These are phyloP conservation scores for Metopia argyrocephala DNA, from an alignment of 2,888 invertebrate genomes.

Conservation along the genomic window DNA sequence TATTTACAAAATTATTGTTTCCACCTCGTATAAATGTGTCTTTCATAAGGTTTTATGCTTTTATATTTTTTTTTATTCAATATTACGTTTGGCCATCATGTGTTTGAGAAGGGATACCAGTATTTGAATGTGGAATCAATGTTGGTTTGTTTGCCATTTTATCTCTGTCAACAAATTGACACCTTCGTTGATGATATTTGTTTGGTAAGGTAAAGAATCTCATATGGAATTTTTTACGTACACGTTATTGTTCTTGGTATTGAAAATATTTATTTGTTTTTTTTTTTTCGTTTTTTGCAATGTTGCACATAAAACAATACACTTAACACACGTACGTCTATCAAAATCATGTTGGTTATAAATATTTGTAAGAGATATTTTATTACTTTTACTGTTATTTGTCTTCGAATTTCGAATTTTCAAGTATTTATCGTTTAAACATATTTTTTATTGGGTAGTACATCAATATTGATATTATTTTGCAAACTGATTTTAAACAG, in stretches of 20 bases:
- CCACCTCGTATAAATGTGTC: background rate
- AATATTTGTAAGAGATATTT: background rate
- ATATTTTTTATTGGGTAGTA: too few relatives aligned
- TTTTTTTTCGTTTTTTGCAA: slow-evolving; percentile 28
- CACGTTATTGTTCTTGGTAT: slow-evolving; percentile 26
- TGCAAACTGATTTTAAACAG: too few relatives aligned
- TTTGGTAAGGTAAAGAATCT: too few relatives aligned
- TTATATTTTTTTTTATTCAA: background rate
- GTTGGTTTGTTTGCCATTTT: slow-evolving; percentile 69
- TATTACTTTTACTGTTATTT: background rate
- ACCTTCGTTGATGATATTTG: slow-evolving; percentile 75
- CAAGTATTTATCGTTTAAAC: too few relatives aligned
- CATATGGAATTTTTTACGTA: too few relatives aligned
- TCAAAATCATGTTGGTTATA: too few relatives aligned
- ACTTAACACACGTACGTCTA: too few relatives aligned
- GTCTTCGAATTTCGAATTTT: too few relatives aligned
- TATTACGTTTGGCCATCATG: background rate
- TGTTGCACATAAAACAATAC: background rate
- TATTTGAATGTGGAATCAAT: slow-evolving; percentile 39
- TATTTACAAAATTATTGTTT: too few relatives aligned
- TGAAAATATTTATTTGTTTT: background rate
- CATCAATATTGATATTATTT: too few relatives aligned
- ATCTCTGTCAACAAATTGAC: slow-evolving; percentile 77
- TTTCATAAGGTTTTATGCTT: slow-evolving; percentile 17
- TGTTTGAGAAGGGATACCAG: slow-evolving; percentile 13